These are phyloP conservation scores for Andrena fulva DNA, from an alignment of 2,888 invertebrate genomes.

Conservation along the genomic window DNA sequence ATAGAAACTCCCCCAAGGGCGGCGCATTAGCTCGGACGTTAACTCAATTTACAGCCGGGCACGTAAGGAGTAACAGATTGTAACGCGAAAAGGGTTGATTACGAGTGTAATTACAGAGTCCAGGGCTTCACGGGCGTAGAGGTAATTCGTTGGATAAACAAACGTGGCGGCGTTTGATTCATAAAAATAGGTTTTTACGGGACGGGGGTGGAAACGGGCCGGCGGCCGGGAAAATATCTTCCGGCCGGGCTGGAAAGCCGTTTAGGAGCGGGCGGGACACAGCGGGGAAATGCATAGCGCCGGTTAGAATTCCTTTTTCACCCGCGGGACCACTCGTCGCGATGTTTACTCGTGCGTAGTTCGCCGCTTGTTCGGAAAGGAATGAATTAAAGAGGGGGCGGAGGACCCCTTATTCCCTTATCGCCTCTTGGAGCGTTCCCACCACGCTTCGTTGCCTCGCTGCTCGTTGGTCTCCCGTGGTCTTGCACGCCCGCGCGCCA, in stretches of 20 bases:
- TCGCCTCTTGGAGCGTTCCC: conserved; percentile 61
- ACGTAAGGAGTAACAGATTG: conserved; percentile 29
- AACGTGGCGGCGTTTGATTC: conserved; percentile 16
- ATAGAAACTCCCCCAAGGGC: background rate
- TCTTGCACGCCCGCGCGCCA: background rate
- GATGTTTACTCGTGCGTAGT: conserved; percentile 75
- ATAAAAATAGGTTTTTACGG: conserved; percentile 49
- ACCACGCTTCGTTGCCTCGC: conserved; percentile 54
- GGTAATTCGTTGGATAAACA: conserved; percentile 26
- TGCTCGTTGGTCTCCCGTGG: conserved; percentile 55
- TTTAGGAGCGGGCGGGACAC: conserved; percentile 43
- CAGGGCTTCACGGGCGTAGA: background rate
- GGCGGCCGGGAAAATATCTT: conserved; percentile 50
- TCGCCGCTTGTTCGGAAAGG: conserved; percentile 66
- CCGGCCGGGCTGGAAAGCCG: conserved; percentile 48
- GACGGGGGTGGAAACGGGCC: background rate
- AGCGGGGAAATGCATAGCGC: conserved; percentile 56
- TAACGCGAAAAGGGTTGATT: conserved; percentile 43
- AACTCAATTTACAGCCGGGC: conserved; percentile 12
- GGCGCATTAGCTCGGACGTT: conserved; percentile 8
- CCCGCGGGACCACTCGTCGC: conserved; percentile 68
- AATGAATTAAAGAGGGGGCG: conserved; percentile 71
- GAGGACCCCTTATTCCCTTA: conserved; percentile 70
- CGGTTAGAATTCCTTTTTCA: conserved; percentile 63
- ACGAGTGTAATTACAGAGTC: conserved; percentile 42